Evolutionary conservation across 1,140 invertebrate species (phyloP).

Genomic region (Tenebrio molitor): DNA sequence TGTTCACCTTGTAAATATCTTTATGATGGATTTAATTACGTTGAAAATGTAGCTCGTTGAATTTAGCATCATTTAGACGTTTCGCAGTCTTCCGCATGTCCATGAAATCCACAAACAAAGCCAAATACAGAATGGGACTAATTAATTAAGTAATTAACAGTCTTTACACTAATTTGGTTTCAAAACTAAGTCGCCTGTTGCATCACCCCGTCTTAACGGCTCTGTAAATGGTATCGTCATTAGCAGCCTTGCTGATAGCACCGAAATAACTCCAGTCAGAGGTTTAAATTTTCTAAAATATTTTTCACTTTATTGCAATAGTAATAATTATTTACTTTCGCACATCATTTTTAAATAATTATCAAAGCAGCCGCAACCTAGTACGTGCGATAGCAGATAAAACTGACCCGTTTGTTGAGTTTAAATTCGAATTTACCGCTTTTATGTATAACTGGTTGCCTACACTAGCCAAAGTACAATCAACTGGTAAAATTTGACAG

Average conservation of each 20-base stretch:
- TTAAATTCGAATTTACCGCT: neutral
- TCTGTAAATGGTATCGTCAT: too few relatives aligned
- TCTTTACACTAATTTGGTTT: too few relatives aligned
- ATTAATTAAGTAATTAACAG: too few relatives aligned
- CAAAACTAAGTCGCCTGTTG: too few relatives aligned
- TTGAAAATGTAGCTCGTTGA: slow-evolving; percentile 5
- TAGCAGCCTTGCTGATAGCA: too few relatives aligned
- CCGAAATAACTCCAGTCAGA: too few relatives aligned
- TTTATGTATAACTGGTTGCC: slow-evolving; percentile 16
- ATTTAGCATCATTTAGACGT: slow-evolving; percentile 14
- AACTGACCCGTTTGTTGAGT: neutral
- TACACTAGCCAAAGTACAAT: neutral
- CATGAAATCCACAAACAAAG: slow-evolving; percentile 19
- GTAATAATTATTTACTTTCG: too few relatives aligned
- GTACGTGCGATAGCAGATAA: too few relatives aligned
- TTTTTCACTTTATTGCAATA: too few relatives aligned
- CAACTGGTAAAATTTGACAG: slow-evolving; percentile 27
- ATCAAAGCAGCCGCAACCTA: neutral
- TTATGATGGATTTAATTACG: slow-evolving; percentile 28
- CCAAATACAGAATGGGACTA: neutral
- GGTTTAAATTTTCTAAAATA: too few relatives aligned
- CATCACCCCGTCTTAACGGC: too few relatives aligned
- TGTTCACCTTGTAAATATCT: slow-evolving; percentile 37
- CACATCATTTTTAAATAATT: too few relatives aligned
- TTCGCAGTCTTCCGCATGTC: slow-evolving; percentile 16